Percentiles rank a stretch among this genome's conserved stretches.
Evolutionary conservation across 2,888 invertebrate genomes (phyloP).

Genomic region (Cephalotes varians): DNA sequence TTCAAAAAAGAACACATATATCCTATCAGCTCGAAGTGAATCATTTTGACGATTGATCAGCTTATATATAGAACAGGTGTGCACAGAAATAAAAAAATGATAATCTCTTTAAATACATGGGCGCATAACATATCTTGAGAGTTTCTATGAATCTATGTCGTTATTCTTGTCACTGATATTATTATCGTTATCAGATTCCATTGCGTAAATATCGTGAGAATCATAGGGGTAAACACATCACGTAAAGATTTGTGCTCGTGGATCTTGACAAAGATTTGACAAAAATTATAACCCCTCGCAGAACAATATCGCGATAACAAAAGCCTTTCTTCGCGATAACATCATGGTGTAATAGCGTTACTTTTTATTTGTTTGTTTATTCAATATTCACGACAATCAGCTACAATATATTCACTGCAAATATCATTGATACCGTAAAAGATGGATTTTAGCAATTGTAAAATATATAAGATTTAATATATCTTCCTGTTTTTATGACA

Average conservation of each 20-base stretch:
- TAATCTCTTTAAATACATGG: slow-evolving; percentile 33
- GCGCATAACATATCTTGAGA: slow-evolving; percentile 34
- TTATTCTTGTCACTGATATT: slow-evolving; percentile 47
- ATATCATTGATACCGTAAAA: slow-evolving; percentile 4
- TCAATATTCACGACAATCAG: slow-evolving; percentile 12
- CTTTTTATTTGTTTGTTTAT: slow-evolving; percentile 15
- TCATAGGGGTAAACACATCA: slow-evolving; percentile 59
- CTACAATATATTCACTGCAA: not conserved
- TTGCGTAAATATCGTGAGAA: slow-evolving; percentile 25
- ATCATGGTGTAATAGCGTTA: slow-evolving; percentile 2
- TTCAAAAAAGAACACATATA: too few relatives aligned
- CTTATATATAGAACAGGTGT: slow-evolving; percentile 57
- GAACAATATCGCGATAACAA: slow-evolving; percentile 46
- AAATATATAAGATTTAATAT: slow-evolving; percentile 22
- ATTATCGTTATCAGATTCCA: slow-evolving; percentile 60
- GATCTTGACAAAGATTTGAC: slow-evolving; percentile 9
- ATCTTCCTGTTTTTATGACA: not conserved
- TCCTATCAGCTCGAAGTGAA: not conserved
- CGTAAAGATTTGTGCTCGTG: slow-evolving; percentile 14
- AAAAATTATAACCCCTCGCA: slow-evolving; percentile 46
- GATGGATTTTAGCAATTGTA: not conserved
- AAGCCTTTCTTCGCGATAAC: slow-evolving; percentile 12
- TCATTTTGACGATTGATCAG: not conserved
- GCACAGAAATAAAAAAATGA: slow-evolving; percentile 1
- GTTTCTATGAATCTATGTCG: not conserved